These are phyloP conservation scores for Lophochroa leadbeateri DNA, from an alignment of 2,113 vertebrate species.

Conservation along the genomic window DNA sequence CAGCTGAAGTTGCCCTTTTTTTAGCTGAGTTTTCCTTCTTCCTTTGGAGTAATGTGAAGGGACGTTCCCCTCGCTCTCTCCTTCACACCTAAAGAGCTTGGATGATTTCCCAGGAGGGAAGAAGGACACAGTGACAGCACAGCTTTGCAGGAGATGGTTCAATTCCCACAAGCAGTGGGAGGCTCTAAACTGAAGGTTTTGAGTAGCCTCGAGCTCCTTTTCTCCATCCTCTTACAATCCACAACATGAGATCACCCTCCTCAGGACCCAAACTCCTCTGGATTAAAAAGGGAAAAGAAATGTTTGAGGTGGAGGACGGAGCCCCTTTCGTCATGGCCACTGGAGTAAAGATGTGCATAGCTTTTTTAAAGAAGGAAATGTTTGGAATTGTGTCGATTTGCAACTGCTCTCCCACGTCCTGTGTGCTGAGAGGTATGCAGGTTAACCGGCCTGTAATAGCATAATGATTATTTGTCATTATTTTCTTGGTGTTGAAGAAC, in stretches of 20 bases:
- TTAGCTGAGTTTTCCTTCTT: constrained; percentile 8
- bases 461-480: neutral
- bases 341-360: neutral
- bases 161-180: neutral
- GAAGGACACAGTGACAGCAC: neutral
- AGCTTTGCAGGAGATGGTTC: neutral
- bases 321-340: neutral
- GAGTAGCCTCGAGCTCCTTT: neutral
- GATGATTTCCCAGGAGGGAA: constrained; percentile 10
- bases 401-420: neutral
- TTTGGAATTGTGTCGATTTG: neutral
- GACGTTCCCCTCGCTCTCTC: neutral
- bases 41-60: neutral
- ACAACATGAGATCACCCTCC: neutral
- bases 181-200: neutral
- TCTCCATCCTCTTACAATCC: neutral
- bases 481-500: neutral
- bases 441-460: neutral
- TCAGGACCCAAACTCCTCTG: neutral
- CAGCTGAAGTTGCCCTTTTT: constrained; percentile 9
- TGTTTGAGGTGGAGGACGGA: neutral
- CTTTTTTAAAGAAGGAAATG: neutral
- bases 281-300: neutral
- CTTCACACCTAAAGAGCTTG: constrained; percentile 38
- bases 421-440: neutral